Base-by-base conservation (phyloP, 2,113 vertebrate genomes). In the Acanthisitta chloris region DNA sequence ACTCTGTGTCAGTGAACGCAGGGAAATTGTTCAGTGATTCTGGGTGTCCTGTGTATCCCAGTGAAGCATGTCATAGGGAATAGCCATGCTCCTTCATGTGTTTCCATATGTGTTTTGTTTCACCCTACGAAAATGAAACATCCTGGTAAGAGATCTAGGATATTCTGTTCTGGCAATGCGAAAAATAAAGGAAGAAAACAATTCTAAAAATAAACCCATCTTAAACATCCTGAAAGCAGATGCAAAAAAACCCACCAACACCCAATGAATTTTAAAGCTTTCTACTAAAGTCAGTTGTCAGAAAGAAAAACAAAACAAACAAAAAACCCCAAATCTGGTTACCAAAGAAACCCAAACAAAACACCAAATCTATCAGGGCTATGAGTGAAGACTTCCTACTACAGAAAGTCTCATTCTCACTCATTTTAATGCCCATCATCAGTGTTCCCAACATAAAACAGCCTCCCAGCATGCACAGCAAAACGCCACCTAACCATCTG, bases 311-410 rank as follows among this genome's bases (percentile, higher is more conserved):
- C 12, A 48, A 58, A 49, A 8, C 5, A 5, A 26, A 6, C 12
- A 45, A n/a, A 28, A 42, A 48, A 33, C 0, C 3, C 4, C 17
- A 14, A 6, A 4, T n/a, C n/a, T n/a, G n/a, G n/a, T n/a, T n/a
- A n/a, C n/a, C n/a, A n/a, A n/a, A n/a, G n/a, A n/a, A n/a, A n/a
- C n/a, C 4, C 17, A 14, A 6, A 4, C 16, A 43, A 43, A 64
- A 28, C 19, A 31, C 11, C 24, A 65, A 15, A 36, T 5, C 14
- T 59, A 13, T 16, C 40, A 38, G 12, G 24, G 12, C 21, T 55
- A 43, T 51, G 23, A 72, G n/a, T 36, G 33, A 55, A 65, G 10
- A 40, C 17, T 81, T 91, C 46, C 57, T 66, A 33, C 14, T 46
- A 34, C 33, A 85, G 23, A 15, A 78, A 82, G 14, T 59, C 31